Percentiles rank a stretch among this genome's conserved stretches.
Evolutionary conservation across 2,888 invertebrate species (phyloP).

Genomic region (Eulithis prunata): DNA sequence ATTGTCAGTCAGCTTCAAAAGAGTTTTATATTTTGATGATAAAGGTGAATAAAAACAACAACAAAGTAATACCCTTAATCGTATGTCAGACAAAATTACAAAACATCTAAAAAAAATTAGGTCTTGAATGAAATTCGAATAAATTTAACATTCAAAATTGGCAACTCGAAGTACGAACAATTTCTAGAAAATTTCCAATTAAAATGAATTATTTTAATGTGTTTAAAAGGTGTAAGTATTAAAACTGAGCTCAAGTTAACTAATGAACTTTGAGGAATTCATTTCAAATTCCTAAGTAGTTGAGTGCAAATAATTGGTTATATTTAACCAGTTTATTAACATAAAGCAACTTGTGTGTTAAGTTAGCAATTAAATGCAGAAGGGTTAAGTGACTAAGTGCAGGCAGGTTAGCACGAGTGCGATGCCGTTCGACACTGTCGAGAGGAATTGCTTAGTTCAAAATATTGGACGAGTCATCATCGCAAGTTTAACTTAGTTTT

Average conservation of each 20-base stretch:
- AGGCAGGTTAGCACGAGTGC: slow-evolving; percentile 6
- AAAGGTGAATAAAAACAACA: too few relatives aligned
- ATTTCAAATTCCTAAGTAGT: slow-evolving; percentile 23
- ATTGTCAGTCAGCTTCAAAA: too few relatives aligned
- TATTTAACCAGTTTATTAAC: slow-evolving; percentile 50
- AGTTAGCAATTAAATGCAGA: slow-evolving; percentile 45
- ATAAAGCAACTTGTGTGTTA: slow-evolving; percentile 47
- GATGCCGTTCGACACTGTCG: too few relatives aligned
- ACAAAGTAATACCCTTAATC: too few relatives aligned
- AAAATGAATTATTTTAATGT: slow-evolving; percentile 25
- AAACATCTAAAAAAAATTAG: too few relatives aligned
- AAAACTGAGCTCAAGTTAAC: slow-evolving; percentile 12
- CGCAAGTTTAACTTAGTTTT: too few relatives aligned
- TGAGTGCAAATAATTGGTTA: slow-evolving; percentile 53
- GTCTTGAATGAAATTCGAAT: too few relatives aligned
- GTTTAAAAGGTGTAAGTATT: slow-evolving; percentile 35
- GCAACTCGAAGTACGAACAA: neutral
- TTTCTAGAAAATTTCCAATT: slow-evolving; percentile 9
- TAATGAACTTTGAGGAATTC: slow-evolving; percentile 29
- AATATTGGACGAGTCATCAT: too few relatives aligned
- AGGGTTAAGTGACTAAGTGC: slow-evolving; percentile 30
- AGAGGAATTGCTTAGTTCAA: too few relatives aligned
- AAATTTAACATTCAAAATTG: neutral
- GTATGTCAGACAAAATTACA: too few relatives aligned
- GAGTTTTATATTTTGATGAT: too few relatives aligned